These are phyloP conservation scores for Pterobdella sp. DNA, from an alignment of 2,888 invertebrate species.

Conservation along the genomic window DNA sequence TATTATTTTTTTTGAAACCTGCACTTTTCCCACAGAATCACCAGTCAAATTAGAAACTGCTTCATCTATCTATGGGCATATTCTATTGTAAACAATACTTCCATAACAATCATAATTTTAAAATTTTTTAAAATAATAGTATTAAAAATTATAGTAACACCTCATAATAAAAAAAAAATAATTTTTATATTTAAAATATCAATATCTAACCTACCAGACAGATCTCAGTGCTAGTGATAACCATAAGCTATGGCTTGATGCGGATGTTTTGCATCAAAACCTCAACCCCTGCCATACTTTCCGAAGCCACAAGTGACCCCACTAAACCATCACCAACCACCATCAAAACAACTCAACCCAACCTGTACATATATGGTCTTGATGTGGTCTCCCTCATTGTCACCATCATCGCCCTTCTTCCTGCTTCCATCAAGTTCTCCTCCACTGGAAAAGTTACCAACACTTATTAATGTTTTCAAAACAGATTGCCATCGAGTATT, in stretches of 20 bases:
- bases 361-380: slow-evolving; percentile 26
- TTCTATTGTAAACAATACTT: slow-evolving; percentile 15
- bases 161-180: background rate
- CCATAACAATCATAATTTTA: background rate
- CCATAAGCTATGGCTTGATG: slow-evolving; percentile 32
- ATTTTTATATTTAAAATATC: background rate
- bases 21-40: background rate
- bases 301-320: background rate
- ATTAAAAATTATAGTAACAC: background rate
- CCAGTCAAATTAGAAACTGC: background rate
- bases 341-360: background rate
- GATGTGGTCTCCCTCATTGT: slow-evolving; percentile 32
- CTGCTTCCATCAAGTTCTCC: slow-evolving; percentile 32
- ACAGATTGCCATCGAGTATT: too few relatives aligned
- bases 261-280: slow-evolving; percentile 34
- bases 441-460: slow-evolving; percentile 31
- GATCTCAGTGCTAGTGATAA: slow-evolving; percentile 29
- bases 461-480: too few relatives aligned
- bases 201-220: slow-evolving; percentile 25
- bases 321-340: background rate
- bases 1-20: background rate
- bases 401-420: slow-evolving; percentile 29
- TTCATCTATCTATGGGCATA: slow-evolving; percentile 22
- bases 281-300: background rate
- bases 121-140: slow-evolving; percentile 4